Evolutionary conservation across 2,888 invertebrate genomes (phyloP).

Genomic region (Lacanobia wlatinum): DNA sequence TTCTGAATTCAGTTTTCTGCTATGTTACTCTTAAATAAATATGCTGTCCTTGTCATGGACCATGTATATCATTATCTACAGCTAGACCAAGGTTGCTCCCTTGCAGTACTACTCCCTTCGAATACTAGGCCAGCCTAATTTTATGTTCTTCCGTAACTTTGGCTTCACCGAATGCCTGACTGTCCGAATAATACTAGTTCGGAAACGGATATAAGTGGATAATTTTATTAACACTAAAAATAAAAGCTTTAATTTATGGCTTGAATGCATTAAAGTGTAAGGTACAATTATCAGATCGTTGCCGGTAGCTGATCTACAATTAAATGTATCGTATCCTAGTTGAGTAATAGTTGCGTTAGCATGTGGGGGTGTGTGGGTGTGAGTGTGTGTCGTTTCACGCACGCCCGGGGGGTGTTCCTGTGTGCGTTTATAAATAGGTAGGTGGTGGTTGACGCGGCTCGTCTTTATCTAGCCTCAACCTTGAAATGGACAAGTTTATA

Average conservation of each 20-base stretch:
- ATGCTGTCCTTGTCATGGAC: too few relatives aligned
- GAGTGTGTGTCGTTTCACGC: conserved; percentile 60
- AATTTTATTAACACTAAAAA: neutral
- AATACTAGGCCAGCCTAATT: neutral
- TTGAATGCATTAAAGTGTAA: conserved; percentile 32
- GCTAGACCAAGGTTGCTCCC: neutral
- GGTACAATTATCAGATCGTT: conserved; percentile 64
- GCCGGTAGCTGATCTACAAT: conserved; percentile 60
- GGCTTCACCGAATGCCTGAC: too few relatives aligned
- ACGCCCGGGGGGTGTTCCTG: conserved; percentile 72
- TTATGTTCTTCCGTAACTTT: neutral
- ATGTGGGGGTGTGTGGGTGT: conserved; percentile 65
- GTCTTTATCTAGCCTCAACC: conserved; percentile 85
- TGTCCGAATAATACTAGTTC: neutral
- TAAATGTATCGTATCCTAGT: conserved; percentile 65
- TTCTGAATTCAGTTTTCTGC: neutral
- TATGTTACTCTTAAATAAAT: neutral
- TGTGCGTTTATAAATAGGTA: conserved; percentile 89
- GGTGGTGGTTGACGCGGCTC: conserved; percentile 77
- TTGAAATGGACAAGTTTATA: conserved; percentile 84
- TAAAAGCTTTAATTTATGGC: neutral
- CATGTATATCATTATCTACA: neutral
- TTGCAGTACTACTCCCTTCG: neutral
- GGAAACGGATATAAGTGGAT: neutral
- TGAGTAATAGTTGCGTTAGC: conserved; percentile 47